A percentile compares a stretch with the other conserved stretches of the same genome.
phyloP scores from a whole-genome alignment of 30 jellyfish, hydroid and myxozoan species.

The Cassiopea andromeda region DNA sequence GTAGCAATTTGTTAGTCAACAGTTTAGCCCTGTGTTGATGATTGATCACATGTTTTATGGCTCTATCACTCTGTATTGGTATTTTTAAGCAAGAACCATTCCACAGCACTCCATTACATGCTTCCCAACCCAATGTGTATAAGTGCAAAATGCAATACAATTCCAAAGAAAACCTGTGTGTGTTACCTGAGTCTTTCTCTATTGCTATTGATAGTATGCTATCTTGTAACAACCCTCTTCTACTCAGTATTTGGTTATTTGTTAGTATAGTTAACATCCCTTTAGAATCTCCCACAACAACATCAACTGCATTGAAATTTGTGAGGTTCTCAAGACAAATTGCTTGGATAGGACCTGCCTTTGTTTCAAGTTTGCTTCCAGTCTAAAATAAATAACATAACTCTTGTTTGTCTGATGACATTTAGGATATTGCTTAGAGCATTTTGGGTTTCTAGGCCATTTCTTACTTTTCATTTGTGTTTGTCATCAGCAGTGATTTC shows the following conservation, averaged over 20 bases:
- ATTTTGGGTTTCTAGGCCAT: no score
- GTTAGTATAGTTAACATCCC: conserved; percentile 89
- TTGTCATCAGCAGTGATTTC: no score
- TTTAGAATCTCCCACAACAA: conserved; percentile 78
- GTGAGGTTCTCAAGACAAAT: conserved; percentile 73
- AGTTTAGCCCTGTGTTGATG: no score
- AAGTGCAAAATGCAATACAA: not conserved
- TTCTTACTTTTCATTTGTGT: no score
- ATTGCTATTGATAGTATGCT: conserved; percentile 60
- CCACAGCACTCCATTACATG: not conserved
- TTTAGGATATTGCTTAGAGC: no score
- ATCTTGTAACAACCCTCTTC: conserved; percentile 66
- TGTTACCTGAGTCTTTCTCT: conserved; percentile 78
- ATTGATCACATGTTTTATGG: no score
- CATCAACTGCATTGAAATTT: conserved; percentile 73
- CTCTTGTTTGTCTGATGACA: no score
- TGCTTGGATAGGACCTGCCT: conserved; percentile 89
- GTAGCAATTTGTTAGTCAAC: no score
- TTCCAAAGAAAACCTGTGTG: not conserved
- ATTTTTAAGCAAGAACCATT: no score
- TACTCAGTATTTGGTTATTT: conserved; percentile 81
- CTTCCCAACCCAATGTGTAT: not conserved
- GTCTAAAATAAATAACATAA: conserved; percentile 4
- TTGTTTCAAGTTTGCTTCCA: conserved; percentile 73
- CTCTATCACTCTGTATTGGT: no score